These are phyloP conservation scores for Girardinus metallicus DNA, from an alignment of 2,797 vertebrate species.

Conservation along the genomic window DNA sequence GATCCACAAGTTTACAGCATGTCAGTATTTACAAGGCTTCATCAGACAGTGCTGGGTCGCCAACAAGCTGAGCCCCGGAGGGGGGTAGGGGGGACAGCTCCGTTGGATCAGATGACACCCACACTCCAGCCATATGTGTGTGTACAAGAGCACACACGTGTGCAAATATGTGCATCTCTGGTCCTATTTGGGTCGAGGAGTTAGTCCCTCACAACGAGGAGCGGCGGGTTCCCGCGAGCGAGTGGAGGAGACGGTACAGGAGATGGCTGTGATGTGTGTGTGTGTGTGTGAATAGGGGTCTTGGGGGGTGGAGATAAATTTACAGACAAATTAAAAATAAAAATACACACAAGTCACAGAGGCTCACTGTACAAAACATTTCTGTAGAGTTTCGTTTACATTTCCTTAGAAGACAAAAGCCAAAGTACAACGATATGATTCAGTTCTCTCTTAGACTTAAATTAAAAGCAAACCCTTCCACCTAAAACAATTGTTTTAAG, in stretches of 20 bases:
- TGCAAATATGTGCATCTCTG: conserved; percentile 34
- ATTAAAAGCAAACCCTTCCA: background rate
- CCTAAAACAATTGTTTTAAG: background rate
- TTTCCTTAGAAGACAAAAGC: background rate
- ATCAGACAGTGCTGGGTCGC: conserved; percentile 70
- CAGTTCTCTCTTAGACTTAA: background rate
- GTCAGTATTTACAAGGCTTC: conserved; percentile 77
- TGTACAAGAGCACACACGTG: conserved; percentile 14
- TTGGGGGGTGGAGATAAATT: background rate
- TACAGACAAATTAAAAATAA: background rate
- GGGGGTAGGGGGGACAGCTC: conserved; percentile 41
- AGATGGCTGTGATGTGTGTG: background rate
- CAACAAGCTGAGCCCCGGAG: conserved; percentile 30
- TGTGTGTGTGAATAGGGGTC: background rate
- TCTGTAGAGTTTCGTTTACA: background rate
- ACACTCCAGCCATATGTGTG: conserved; percentile 55
- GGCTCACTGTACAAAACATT: background rate
- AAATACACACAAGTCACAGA: background rate
- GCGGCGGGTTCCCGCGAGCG: conserved; percentile 27
- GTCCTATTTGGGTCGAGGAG: conserved; percentile 65
- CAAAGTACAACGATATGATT: background rate
- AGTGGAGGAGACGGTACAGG: conserved; percentile 21
- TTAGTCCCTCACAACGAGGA: conserved; percentile 47
- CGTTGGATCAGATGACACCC: conserved; percentile 66
- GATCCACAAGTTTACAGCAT: conserved; percentile 78